These are phyloP conservation scores for Steinernema feltiae DNA, from an alignment of 1,140 invertebrate genomes.

Conservation along the genomic window DNA sequence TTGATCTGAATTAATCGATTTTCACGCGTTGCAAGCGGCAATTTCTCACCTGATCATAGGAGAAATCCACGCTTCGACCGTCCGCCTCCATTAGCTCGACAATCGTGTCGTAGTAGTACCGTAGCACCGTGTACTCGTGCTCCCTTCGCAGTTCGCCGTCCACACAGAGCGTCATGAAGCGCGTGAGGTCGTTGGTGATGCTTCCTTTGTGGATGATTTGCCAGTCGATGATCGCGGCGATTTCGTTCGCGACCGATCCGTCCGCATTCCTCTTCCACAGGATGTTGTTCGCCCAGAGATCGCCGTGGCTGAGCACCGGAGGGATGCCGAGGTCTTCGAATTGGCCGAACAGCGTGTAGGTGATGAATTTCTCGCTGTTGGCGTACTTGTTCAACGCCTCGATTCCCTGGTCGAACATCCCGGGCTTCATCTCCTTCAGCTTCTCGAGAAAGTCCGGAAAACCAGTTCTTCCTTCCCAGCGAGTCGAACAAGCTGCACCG, in stretches of 20 bases:
- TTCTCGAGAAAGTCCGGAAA: neutral
- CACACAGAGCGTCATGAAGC: conserved; percentile 2
- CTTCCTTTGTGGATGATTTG: conserved; percentile 11
- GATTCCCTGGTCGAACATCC: neutral
- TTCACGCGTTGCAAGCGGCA: neutral
- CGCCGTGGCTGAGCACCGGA: conserved; percentile 3
- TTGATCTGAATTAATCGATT: neutral
- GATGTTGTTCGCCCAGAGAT: conserved; percentile 24
- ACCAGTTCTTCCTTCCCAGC: neutral
- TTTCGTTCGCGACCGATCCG: conserved; percentile 13
- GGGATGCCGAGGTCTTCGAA: neutral
- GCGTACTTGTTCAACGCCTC: neutral
- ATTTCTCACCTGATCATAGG: conserved; percentile 8
- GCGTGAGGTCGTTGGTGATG: conserved; percentile 13
- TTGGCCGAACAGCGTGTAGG: neutral
- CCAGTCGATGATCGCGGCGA: conserved; percentile 20
- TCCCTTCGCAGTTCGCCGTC: conserved; percentile 15
- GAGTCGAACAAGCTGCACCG: neutral
- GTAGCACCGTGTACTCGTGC: conserved; percentile 8
- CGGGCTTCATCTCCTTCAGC: conserved; percentile 14
- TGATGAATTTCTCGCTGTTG: neutral
- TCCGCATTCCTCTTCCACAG: conserved; percentile 8
- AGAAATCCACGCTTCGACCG: neutral
- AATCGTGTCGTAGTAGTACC: neutral
- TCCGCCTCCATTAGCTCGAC: conserved; percentile 10